Evolutionary conservation across 2,113 vertebrate genomes (phyloP).

Genomic region (Callipepla squamata): DNA sequence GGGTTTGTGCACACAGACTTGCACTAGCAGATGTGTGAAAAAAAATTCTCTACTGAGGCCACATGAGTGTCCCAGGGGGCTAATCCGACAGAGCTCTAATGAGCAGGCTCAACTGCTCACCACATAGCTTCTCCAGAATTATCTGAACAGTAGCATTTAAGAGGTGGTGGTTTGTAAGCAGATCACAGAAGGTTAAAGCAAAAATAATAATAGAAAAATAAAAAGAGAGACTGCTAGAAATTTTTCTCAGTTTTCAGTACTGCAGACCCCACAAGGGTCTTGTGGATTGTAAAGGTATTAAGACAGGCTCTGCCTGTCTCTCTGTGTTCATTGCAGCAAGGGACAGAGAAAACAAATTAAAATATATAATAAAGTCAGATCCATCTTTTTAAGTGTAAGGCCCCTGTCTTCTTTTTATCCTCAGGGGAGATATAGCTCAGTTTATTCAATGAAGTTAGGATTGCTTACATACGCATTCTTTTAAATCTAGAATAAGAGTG

Average conservation of each 20-base stretch:
- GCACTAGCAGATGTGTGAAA: neutral
- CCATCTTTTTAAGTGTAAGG: neutral
- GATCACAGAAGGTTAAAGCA: neutral
- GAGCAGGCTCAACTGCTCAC: neutral
- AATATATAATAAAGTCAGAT: neutral
- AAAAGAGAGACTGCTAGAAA: neutral
- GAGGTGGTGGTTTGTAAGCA: neutral
- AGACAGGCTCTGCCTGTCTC: neutral
- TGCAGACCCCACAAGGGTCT: neutral
- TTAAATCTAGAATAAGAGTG: neutral
- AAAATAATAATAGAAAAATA: neutral
- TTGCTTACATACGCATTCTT: neutral
- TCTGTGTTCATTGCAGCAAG: neutral
- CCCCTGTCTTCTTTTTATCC: neutral
- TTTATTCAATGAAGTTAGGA: neutral
- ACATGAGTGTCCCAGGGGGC: neutral
- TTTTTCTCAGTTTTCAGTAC: neutral
- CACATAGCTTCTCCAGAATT: neutral
- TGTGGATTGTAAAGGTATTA: neutral
- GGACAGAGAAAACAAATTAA: neutral
- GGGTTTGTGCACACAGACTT: neutral
- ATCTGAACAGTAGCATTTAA: neutral
- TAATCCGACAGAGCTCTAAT: neutral
- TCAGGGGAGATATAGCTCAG: neutral
- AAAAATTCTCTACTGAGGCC: neutral